These are phyloP conservation scores for Catharus fuscescens DNA, from an alignment of 2,113 vertebrate species.

Conservation along the genomic window DNA sequence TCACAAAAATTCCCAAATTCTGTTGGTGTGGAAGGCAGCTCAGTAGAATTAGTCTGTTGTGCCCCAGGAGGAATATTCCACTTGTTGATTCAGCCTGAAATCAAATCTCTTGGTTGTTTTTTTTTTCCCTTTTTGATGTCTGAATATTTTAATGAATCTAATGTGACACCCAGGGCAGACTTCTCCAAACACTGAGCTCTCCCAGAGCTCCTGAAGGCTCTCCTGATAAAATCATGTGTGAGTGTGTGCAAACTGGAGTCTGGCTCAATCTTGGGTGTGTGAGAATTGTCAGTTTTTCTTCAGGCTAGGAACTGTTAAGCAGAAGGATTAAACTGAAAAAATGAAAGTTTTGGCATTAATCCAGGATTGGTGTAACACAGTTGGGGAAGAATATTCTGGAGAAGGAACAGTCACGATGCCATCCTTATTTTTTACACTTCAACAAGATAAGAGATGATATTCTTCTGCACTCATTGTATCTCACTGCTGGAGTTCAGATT, in stretches of 20 bases:
- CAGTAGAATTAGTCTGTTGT: not conserved
- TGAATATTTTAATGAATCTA: not conserved
- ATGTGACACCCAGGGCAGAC: not conserved
- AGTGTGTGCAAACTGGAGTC: not conserved
- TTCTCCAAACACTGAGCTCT: not conserved
- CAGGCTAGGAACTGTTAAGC: not conserved
- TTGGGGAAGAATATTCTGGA: constrained; percentile 1
- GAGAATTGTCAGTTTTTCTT: not conserved
- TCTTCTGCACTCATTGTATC: not conserved
- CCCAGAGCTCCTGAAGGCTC: not conserved
- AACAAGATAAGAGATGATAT: not conserved
- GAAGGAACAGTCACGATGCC: not conserved
- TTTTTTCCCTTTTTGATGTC: not conserved
- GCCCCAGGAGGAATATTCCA: not conserved
- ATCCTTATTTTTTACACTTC: not conserved
- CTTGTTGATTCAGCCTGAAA: not conserved
- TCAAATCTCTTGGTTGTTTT: not conserved
- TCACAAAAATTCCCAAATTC: not conserved
- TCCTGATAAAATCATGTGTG: not conserved
- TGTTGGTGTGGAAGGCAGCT: not conserved
- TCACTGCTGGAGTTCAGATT: not conserved
- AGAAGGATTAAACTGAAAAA: not conserved
- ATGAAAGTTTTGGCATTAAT: not conserved
- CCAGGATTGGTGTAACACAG: not conserved
- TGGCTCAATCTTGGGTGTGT: not conserved